Conservation (phyloP, 2,888 invertebrate genomes). For the Belgica antarctica region DNA sequence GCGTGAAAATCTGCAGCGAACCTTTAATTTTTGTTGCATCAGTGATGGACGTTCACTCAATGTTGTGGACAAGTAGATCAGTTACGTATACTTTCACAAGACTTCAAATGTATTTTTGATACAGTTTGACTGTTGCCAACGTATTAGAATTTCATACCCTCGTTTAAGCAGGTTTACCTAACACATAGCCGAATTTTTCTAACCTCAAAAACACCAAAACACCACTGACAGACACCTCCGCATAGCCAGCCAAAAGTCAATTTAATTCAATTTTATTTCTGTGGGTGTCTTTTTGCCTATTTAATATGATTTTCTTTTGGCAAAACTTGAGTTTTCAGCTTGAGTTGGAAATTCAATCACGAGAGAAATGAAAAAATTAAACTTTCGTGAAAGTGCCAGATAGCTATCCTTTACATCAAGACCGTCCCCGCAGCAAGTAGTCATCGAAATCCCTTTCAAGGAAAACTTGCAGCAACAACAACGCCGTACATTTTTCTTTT, state of each 20-base stretch:
- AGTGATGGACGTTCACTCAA: no score
- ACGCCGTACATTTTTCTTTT: not conserved
- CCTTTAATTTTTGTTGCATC: no score
- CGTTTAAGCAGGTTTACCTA: no score
- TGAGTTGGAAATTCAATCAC: constrained; percentile 16
- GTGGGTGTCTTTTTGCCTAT: not conserved
- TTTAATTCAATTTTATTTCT: constrained; percentile 25
- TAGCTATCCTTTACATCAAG: not conserved
- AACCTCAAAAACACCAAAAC: no score
- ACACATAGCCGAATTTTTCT: no score
- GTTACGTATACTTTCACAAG: no score
- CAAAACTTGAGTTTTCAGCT: not conserved
- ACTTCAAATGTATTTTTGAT: no score
- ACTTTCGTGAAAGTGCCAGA: constrained; percentile 20
- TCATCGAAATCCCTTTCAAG: constrained; percentile 21
- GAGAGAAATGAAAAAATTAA: constrained; percentile 31
- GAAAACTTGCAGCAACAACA: constrained; percentile 6
- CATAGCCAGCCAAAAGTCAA: constrained; percentile 30
- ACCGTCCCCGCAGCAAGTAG: not conserved
- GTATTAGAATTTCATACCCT: no score
- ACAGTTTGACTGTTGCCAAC: no score
- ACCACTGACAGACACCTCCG: no score
- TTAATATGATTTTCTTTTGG: not conserved
- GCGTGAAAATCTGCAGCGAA: no score
- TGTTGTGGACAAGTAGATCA: no score